A percentile compares a stretch with the other conserved stretches of the same genome.
phyloP scores from a whole-genome alignment of 1,140 invertebrate genomes.

The Drosophila lowei region DNA sequence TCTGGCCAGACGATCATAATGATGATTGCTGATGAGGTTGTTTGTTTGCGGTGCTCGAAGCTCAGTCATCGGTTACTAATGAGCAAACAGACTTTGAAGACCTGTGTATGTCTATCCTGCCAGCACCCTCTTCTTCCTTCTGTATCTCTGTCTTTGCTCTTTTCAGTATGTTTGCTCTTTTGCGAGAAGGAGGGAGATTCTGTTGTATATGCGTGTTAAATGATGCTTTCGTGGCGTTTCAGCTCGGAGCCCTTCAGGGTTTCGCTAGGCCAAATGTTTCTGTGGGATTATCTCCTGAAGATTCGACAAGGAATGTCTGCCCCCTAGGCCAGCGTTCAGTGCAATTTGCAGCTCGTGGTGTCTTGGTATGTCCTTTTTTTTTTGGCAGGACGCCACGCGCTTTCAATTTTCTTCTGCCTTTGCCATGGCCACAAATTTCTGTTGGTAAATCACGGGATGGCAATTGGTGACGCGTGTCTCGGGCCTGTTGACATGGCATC shows the following conservation, averaged over 20 bases:
- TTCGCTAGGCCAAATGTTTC: no score
- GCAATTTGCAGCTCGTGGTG: slow-evolving; percentile 25
- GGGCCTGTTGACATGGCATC: slow-evolving; percentile 73
- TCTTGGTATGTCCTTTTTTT: slow-evolving; percentile 1
- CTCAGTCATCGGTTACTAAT: slow-evolving; percentile 51
- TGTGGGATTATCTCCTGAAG: background rate
- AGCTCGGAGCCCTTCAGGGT: no score
- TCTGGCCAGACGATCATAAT: slow-evolving; percentile 10
- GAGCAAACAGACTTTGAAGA: slow-evolving; percentile 26
- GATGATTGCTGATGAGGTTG: slow-evolving; percentile 10
- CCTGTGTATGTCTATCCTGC: background rate
- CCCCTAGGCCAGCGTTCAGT: background rate
- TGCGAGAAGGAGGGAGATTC: slow-evolving; percentile 26
- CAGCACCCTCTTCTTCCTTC: background rate
- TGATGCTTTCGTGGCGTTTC: slow-evolving; percentile 43
- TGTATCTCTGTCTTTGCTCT: background rate
- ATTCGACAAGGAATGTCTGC: background rate
- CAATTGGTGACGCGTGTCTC: slow-evolving; percentile 73
- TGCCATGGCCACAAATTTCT: slow-evolving; percentile 37
- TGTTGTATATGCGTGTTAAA: slow-evolving; percentile 61
- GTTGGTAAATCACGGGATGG: slow-evolving; percentile 52
- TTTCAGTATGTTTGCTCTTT: background rate
- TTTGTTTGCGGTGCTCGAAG: slow-evolving; percentile 14
- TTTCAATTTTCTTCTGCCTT: slow-evolving; percentile 22
- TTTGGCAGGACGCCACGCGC: slow-evolving; percentile 13